Percentiles rank a stretch among this genome's conserved stretches.
phyloP scores from a whole-genome alignment of 2,797 vertebrate species.

The Thripadectes ignobilis region DNA sequence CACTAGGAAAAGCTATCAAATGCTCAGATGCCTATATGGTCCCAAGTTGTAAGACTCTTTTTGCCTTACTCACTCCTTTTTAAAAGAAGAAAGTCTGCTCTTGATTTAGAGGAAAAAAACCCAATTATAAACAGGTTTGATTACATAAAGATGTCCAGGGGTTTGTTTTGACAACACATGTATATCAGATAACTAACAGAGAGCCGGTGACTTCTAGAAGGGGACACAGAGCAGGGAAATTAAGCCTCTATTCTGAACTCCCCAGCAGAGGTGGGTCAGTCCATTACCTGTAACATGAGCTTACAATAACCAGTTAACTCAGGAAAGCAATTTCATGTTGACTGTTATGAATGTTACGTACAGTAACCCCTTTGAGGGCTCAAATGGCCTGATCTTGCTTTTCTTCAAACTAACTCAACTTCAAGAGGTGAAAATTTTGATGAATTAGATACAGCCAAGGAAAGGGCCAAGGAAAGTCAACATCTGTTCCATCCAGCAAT shows the following conservation, averaged over 20 bases:
- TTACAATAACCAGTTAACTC: neutral
- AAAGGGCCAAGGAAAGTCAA: neutral
- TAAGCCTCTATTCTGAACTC: neutral
- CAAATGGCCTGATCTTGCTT: neutral
- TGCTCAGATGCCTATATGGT: neutral
- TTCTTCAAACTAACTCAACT: neutral
- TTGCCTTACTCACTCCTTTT: neutral
- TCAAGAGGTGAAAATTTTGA: neutral
- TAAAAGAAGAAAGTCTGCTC: neutral
- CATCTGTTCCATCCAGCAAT: neutral
- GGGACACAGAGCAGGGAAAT: neutral
- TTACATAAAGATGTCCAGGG: neutral
- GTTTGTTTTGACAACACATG: neutral
- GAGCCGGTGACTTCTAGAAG: neutral
- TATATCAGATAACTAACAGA: neutral
- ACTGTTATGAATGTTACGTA: accelerated
- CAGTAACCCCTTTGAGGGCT: neutral
- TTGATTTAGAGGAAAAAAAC: neutral
- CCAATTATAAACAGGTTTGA: neutral
- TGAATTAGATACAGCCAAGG: neutral
- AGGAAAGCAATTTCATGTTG: accelerated
- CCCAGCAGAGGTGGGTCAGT: neutral
- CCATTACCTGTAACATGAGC: neutral
- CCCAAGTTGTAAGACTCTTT: neutral
- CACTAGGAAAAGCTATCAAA: neutral